Percentiles rank a stretch among this genome's conserved stretches.
Evolutionary conservation across 2,888 invertebrate species (phyloP).

Genomic region (Caenorhabditis sp.): DNA sequence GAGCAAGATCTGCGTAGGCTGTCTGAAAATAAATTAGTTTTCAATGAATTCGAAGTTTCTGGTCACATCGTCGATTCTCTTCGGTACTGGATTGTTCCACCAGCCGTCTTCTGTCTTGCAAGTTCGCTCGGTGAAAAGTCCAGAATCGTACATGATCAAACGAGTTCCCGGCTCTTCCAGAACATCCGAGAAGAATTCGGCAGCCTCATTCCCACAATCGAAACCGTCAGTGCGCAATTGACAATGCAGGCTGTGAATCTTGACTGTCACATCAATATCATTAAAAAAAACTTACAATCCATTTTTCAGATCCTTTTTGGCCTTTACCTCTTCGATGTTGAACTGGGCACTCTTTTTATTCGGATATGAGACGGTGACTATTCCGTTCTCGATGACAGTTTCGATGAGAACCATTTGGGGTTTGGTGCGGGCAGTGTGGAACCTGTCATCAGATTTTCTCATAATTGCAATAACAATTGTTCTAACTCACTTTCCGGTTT

Average conservation of each 20-base stretch:
- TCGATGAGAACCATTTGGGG: conserved; percentile 71
- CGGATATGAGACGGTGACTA: conserved; percentile 55
- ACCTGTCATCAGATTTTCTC: conserved; percentile 31
- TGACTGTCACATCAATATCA: background rate
- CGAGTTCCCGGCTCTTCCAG: conserved; percentile 70
- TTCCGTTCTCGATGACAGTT: conserved; percentile 59
- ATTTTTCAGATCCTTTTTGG: conserved; percentile 55
- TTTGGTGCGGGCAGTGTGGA: conserved; percentile 67
- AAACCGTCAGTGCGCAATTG: conserved; percentile 76
- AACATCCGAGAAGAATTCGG: conserved; percentile 68
- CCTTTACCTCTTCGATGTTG: conserved; percentile 56
- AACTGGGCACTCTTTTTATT: conserved; percentile 46
- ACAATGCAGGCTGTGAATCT: conserved; percentile 67
- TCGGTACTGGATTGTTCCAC: conserved; percentile 75
- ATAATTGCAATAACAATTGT: too few relatives aligned
- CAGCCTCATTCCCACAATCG: conserved; percentile 78
- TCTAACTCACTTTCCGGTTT: conserved; percentile 57
- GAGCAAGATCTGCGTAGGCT: conserved; percentile 75
- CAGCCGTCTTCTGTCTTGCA: conserved; percentile 62
- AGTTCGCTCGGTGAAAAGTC: conserved; percentile 76
- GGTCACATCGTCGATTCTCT: conserved; percentile 67
- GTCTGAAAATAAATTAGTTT: conserved; percentile 63
- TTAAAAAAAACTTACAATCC: conserved; percentile 66
- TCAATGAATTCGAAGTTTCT: background rate
- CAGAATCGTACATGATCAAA: conserved; percentile 73